Evolutionary conservation across 1,140 invertebrate species (phyloP), one percentile per base, ranked within the genome.

Genomic region (Papilio xuthus): DNA sequence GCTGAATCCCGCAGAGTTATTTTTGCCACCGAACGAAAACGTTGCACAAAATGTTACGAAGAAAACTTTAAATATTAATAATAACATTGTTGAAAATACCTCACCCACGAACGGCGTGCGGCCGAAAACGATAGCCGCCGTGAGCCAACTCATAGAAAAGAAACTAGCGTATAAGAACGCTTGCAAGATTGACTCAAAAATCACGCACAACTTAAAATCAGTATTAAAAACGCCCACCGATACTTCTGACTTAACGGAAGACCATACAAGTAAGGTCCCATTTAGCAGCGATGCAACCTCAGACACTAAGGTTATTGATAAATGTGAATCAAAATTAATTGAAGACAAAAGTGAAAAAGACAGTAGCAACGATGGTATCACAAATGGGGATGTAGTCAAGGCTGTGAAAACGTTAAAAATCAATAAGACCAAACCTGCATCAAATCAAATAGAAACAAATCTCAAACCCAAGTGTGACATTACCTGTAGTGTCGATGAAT

Each of bases 81-180:
- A 95, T 80, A 95, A 95, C 79, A 88, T 95, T 23, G 88, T 94
- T 18, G 95, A 95, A 69, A 95, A 94, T 53, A 88, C 82, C 77
- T 75, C 81, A 50, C 67, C 84, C 26, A 77, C 84, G 83, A 85
- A 90, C 78, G 86, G 91, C 76, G 92, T 94, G 73, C 90, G 90
- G 78, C 89, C 90, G 69, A 94, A 94, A 82, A 91, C 90, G 26
- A 90, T 92, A 73, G 90, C 85, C 44, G 89, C 89, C 23, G 90
- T 90, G 13, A 89, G 84, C 76, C 87, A 92, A 81, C 89, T 84
- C 82, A 94, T 88, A 82, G 86, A 80, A 83, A 93, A 84, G 60
- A 94, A 83, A 94, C 86, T 88, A 75, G 81, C 90, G 15, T 84
- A 84, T 63, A 93, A 94, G 78, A 94, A 94, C 83, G 81, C 89